A percentile compares a stretch with the other conserved stretches of the same genome.
phyloP scores from a whole-genome alignment of 2,797 vertebrate species.

The Columba guinea region DNA sequence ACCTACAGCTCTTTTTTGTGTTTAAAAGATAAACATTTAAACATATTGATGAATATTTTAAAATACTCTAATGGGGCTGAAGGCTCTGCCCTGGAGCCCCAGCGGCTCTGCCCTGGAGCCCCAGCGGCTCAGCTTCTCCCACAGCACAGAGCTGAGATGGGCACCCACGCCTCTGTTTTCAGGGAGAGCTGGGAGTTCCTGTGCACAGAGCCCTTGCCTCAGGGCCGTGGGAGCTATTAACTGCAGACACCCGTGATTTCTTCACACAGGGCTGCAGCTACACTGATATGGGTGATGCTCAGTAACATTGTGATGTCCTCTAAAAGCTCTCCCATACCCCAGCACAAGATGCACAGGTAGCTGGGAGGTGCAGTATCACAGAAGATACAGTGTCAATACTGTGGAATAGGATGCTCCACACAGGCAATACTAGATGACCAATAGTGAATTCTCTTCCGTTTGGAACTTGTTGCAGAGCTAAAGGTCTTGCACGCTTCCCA shows the following conservation, averaged over 20 bases:
- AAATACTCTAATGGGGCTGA: background rate
- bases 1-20: background rate
- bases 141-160: background rate
- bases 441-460: background rate
- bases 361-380: background rate
- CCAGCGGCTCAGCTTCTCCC: background rate
- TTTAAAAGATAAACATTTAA: background rate
- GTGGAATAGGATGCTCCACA: background rate
- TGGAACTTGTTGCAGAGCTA: background rate
- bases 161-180: background rate
- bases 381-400: background rate
- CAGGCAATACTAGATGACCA: background rate
- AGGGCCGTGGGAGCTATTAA: background rate
- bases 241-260: background rate
- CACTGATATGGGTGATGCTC: background rate
- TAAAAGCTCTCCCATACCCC: background rate
- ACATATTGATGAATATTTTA: background rate
- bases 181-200: background rate
- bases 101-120: background rate
- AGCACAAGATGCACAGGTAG: background rate
- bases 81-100: background rate
- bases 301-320: background rate
- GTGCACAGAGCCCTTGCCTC: background rate
- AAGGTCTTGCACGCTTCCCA: background rate
- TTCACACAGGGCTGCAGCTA: background rate